These are phyloP conservation scores for Acipenser oxyrinchus DNA, from an alignment of 2,797 vertebrate species.

Conservation along the genomic window DNA sequence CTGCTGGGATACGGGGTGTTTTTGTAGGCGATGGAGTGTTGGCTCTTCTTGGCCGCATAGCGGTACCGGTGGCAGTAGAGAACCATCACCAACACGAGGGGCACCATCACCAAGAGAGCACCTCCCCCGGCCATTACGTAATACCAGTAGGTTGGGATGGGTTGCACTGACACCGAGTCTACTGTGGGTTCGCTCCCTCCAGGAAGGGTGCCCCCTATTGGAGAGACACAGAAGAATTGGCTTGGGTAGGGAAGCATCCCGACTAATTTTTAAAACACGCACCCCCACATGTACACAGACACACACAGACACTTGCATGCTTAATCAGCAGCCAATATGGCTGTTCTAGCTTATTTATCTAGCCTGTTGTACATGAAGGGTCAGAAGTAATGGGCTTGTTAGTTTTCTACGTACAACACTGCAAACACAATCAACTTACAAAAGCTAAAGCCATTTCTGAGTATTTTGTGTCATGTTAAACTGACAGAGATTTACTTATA, in stretches of 20 bases:
- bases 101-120: conserved; percentile 86
- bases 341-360: no score
- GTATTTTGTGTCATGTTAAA: no score
- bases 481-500: no score
- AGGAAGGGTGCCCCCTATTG: conserved; percentile 93
- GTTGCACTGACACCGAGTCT: conserved; percentile 90
- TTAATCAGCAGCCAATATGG: neutral
- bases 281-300: conserved; percentile 42
- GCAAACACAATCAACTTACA: no score
- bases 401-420: no score
- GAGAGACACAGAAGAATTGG: conserved; percentile 93
- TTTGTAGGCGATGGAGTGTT: conserved; percentile 93
- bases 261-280: conserved; percentile 37
- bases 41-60: conserved; percentile 92
- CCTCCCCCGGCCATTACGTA: conserved; percentile 93
- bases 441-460: no score
- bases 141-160: conserved; percentile 95
- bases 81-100: conserved; percentile 77
- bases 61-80: conserved; percentile 94
- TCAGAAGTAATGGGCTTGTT: no score
- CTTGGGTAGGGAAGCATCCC: conserved; percentile 72
- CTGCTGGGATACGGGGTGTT: conserved; percentile 74
- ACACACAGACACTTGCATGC: conserved; percentile 57
- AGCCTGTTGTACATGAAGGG: no score
- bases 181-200: conserved; percentile 92